These are phyloP conservation scores for Acinonyx jubatus DNA, from an alignment of 2,113 vertebrate species.

Conservation along the genomic window DNA sequence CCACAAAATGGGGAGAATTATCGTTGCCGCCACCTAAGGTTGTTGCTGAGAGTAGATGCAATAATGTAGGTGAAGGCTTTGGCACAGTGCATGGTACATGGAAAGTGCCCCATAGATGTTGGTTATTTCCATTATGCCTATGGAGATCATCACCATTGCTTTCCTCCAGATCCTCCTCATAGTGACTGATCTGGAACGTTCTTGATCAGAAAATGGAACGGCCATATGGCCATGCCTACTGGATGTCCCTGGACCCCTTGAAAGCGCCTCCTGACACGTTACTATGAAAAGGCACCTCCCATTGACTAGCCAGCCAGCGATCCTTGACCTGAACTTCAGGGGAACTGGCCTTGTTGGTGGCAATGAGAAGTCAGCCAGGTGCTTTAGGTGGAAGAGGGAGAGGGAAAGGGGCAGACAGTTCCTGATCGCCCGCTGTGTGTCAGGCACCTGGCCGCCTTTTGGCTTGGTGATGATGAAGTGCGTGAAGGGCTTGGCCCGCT, in stretches of 20 bases:
- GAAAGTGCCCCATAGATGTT: background rate
- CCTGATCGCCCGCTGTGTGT: background rate
- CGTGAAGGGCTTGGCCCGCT: background rate
- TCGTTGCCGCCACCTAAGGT: background rate
- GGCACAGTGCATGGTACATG: background rate
- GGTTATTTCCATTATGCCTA: background rate
- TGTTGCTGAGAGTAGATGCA: background rate
- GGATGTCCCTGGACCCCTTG: background rate
- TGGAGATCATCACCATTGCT: background rate
- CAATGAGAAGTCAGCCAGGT: background rate
- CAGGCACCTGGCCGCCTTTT: background rate
- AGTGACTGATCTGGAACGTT: background rate
- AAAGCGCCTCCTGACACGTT: background rate
- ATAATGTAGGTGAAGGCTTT: background rate
- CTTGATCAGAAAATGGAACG: background rate
- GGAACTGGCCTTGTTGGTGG: background rate
- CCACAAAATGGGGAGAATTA: background rate
- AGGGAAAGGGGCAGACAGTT: background rate
- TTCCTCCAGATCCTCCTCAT: background rate
- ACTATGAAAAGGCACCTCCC: background rate
- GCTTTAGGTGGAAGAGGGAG: background rate
- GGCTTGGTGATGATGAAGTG: background rate
- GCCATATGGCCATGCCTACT: background rate
- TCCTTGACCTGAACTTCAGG: background rate
- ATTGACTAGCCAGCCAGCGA: background rate